Conservation (phyloP, 2,797 vertebrate genomes). For the Epinephelus awoara region DNA sequence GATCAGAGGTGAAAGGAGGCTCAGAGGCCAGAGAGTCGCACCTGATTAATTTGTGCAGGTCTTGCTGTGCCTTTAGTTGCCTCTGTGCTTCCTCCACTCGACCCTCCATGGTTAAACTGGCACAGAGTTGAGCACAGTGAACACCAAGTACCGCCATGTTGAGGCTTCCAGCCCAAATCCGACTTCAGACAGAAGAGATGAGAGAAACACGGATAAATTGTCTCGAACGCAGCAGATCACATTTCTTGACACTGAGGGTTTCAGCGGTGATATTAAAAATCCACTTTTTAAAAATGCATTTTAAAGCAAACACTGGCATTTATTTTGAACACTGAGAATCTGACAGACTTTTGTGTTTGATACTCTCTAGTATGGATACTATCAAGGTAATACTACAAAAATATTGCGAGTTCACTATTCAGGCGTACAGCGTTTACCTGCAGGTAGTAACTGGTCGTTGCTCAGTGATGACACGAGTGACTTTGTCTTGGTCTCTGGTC, state of each 20-base stretch:
- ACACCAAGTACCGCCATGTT: slow-evolving; percentile 83
- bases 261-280: background rate
- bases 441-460: slow-evolving; percentile 77
- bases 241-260: too few relatives aligned
- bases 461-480: slow-evolving; percentile 81
- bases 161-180: slow-evolving; percentile 73
- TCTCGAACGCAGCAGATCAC: background rate
- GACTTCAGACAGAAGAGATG: slow-evolving; percentile 54
- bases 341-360: too few relatives aligned
- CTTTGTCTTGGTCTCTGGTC: slow-evolving; percentile 81
- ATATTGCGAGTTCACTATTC: rapidly evolving
- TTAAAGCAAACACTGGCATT: too few relatives aligned
- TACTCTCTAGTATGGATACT: too few relatives aligned
- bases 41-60: slow-evolving; percentile 83
- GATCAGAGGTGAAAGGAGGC: too few relatives aligned
- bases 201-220: background rate
- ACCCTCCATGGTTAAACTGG: slow-evolving; percentile 85
- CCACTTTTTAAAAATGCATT: too few relatives aligned
- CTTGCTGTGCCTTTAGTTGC: slow-evolving; percentile 80
- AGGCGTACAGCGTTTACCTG: slow-evolving; percentile 66
- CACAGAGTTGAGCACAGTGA: slow-evolving; percentile 87
- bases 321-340: too few relatives aligned
- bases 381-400: background rate
- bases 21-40: slow-evolving; percentile 23
- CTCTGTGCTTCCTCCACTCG: slow-evolving; percentile 82